phyloP scores from a whole-genome alignment of 2,888 invertebrate species.

The Monochamus alternatus region DNA sequence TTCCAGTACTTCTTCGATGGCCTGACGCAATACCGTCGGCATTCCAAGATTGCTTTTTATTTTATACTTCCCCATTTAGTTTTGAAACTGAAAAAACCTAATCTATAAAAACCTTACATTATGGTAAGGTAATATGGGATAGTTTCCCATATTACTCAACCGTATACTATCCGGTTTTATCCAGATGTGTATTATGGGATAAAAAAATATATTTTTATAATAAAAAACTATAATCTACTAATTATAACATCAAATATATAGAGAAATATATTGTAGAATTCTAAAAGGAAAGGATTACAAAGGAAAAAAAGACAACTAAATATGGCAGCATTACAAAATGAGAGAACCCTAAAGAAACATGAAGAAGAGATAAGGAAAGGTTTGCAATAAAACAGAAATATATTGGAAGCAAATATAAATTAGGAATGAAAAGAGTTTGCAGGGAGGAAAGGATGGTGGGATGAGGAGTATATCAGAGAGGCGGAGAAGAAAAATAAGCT shows the following conservation, averaged over 20 bases:
- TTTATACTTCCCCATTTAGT: slow-evolving; percentile 29
- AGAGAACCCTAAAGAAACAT: too few species aligned
- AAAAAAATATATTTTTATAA: slow-evolving; percentile 10
- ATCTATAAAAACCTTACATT: slow-evolving; percentile 17
- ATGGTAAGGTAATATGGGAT: slow-evolving; percentile 27
- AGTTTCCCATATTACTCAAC: slow-evolving; percentile 10
- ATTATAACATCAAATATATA: slow-evolving; percentile 12
- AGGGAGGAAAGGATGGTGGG: too few species aligned
- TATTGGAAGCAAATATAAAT: too few species aligned
- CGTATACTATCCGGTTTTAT: slow-evolving; percentile 58
- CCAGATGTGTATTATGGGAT: slow-evolving; percentile 54
- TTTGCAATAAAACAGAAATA: too few species aligned
- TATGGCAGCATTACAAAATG: too few species aligned
- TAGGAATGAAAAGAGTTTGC: too few species aligned
- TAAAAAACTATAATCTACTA: slow-evolving; percentile 4
- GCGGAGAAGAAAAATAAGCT: too few species aligned
- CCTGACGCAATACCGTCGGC: slow-evolving; percentile 24
- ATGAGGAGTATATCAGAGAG: too few species aligned
- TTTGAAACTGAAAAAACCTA: slow-evolving; percentile 9
- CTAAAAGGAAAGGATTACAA: too few species aligned
- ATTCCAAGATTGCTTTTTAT: slow-evolving; percentile 31
- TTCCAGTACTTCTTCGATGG: slow-evolving; percentile 27
- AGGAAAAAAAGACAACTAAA: too few species aligned
- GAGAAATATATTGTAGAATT: not conserved
- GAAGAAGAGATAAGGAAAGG: too few species aligned